Base-by-base conservation (phyloP, 2,113 vertebrate species). In the Phaethornis superciliosus region DNA sequence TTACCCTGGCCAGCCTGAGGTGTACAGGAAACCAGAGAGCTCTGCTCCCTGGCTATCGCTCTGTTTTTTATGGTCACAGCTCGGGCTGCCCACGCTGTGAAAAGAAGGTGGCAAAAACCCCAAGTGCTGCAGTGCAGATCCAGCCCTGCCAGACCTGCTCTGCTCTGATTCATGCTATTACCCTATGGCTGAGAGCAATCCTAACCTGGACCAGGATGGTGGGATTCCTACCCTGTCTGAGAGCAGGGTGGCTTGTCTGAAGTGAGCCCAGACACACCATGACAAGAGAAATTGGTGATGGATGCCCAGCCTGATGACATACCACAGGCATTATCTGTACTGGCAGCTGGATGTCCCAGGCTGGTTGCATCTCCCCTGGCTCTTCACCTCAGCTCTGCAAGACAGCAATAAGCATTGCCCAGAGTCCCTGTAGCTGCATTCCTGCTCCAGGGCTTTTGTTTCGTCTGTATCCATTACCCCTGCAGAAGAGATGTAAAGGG, bases 11-110 rank as follows among this genome's bases (percentile, higher is more conserved):
- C 88, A 96, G 76, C 51, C 32, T 59, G 90, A 93, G 85, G 95
- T 90, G 90, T 96, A 93, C 82, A 94, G 96, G 92, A 96, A 96
- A 96, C 94, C 96, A 96, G 76, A 94, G 68, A 85, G 85, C 37
- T 74, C 90, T 88, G 85, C 92, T 95, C 80, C 23, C 64, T 96
- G 88, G 90, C 85, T 85, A 71, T 93, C 15, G 0, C 85, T 88
- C 88, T 93, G 59, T 95, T 96, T 94, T 63, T 95, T 93, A 96
- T 96, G 96, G 94, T 96, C 95, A 93, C 64, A 81, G 32, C 33
- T 90, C 0, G 6, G 79, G 70, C 92, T 94, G 87, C 88, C 89
- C 40, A 7, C 32, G 1, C 75, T 69, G 59, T 35, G 62, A 76
- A 91, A 88, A 85, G 49, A 89, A 93, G 88, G 82, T 33, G 78